Conservation (phyloP, 2,113 vertebrate genomes). For the Spea bombifrons region DNA sequence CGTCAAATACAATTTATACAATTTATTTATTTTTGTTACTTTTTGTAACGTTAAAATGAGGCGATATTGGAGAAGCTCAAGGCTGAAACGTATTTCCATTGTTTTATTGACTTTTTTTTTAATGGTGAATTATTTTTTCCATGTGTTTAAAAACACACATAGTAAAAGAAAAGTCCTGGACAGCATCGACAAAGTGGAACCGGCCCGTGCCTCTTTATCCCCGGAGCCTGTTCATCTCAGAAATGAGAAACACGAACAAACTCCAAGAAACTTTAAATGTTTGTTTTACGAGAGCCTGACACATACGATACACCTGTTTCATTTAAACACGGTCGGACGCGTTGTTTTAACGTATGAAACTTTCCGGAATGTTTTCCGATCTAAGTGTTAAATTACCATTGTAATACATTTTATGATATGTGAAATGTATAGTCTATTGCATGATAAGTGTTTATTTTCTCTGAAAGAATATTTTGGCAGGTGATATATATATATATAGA, state of each 20-base stretch:
- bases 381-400: neutral
- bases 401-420: neutral
- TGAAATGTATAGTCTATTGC: conserved; percentile 9
- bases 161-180: no score
- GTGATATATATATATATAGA: neutral
- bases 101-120: no score
- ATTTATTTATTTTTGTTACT: no score
- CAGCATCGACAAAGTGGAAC: conserved; percentile 5
- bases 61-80: no score
- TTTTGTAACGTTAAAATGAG: no score
- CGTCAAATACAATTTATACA: no score
- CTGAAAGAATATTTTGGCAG: neutral
- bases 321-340: neutral
- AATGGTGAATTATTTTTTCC: no score
- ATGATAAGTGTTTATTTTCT: conserved; percentile 20
- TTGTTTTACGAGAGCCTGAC: conserved; percentile 18
- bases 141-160: no score
- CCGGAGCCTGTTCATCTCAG: conserved; percentile 11
- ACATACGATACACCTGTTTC: conserved; percentile 32
- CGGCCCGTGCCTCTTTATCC: neutral
- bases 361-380: neutral
- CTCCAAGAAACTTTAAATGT: conserved; percentile 20
- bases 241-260: conserved; percentile 8
- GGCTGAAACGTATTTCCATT: no score
- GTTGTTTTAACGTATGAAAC: neutral